These are phyloP conservation scores for Valencia hispanica DNA, from an alignment of 2,797 vertebrate genomes.

Conservation along the genomic window DNA sequence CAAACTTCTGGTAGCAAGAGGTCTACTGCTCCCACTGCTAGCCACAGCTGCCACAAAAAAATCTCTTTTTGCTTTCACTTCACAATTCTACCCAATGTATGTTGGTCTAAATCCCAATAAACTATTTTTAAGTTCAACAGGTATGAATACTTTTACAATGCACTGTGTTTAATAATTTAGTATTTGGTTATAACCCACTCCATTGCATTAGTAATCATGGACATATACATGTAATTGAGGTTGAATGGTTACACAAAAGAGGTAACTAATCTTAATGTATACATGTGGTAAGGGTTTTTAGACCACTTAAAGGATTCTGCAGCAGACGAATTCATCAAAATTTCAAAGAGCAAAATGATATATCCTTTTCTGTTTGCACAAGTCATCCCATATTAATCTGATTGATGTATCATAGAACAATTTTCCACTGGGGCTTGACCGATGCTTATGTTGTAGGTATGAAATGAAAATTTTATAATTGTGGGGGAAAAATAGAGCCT, in stretches of 20 bases:
- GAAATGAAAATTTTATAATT: neutral
- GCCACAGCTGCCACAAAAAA: neutral
- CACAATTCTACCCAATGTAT: too few species aligned
- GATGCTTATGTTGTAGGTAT: neutral
- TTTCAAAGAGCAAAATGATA: neutral
- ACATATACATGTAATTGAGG: neutral
- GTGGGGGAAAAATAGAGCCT: neutral
- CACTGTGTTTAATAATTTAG: slow-evolving; percentile 1
- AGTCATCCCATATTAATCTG: slow-evolving; percentile 7
- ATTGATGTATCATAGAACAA: neutral
- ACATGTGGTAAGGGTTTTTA: neutral
- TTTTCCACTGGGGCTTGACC: slow-evolving; percentile 5
- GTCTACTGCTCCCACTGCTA: neutral
- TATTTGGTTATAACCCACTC: slow-evolving; percentile 7
- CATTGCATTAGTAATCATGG: neutral
- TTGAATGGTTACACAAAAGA: neutral
- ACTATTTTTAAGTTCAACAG: neutral
- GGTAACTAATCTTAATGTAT: neutral
- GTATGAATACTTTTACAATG: neutral
- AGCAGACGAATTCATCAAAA: neutral
- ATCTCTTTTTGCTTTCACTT: neutral
- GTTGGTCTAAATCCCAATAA: neutral
- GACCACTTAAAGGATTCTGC: neutral
- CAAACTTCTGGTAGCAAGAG: neutral
- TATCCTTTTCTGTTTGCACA: slow-evolving; percentile 1